A percentile compares a stretch with the other conserved stretches of the same genome.
phyloP scores from a whole-genome alignment of 2,797 vertebrate species.

The Champsocephalus esox region DNA sequence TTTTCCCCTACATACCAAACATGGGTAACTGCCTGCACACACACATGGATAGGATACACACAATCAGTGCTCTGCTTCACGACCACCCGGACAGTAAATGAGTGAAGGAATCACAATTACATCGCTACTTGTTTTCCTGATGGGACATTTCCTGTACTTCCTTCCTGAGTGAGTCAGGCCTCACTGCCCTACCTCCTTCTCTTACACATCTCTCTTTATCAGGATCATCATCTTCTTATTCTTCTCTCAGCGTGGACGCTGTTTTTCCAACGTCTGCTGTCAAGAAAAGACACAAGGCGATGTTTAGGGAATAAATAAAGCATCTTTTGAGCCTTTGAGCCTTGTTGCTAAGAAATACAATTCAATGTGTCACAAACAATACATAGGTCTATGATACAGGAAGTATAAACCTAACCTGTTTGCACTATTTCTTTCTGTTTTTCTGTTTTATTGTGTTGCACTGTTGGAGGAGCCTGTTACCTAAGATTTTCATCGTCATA shows the following conservation, averaged over 20 bases:
- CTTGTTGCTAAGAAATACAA: no score
- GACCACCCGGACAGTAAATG: slow-evolving; percentile 81
- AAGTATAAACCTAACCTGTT: no score
- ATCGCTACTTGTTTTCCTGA: slow-evolving; percentile 76
- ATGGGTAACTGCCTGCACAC: slow-evolving; percentile 22
- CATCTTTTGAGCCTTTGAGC: neutral
- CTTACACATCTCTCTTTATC: slow-evolving; percentile 27
- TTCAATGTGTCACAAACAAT: no score
- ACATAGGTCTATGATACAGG: no score
- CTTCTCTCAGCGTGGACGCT: neutral
- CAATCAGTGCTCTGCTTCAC: slow-evolving; percentile 55
- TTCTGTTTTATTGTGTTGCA: no score
- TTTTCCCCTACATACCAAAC: slow-evolving; percentile 8
- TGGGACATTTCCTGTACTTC: slow-evolving; percentile 82
- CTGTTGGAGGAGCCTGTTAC: no score
- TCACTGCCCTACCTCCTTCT: slow-evolving; percentile 22
- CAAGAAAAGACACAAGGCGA: slow-evolving; percentile 7
- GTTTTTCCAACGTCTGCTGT: slow-evolving; percentile 25
- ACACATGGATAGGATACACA: slow-evolving; percentile 22
- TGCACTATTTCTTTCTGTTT: no score
- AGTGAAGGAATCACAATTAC: slow-evolving; percentile 74
- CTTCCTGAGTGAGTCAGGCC: slow-evolving; percentile 76
- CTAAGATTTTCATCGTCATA: no score
- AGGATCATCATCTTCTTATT: slow-evolving; percentile 15
- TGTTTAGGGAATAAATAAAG: neutral